Base-by-base conservation (phyloP, 2,888 invertebrate genomes). In the Malthinus seriepunctatus region DNA sequence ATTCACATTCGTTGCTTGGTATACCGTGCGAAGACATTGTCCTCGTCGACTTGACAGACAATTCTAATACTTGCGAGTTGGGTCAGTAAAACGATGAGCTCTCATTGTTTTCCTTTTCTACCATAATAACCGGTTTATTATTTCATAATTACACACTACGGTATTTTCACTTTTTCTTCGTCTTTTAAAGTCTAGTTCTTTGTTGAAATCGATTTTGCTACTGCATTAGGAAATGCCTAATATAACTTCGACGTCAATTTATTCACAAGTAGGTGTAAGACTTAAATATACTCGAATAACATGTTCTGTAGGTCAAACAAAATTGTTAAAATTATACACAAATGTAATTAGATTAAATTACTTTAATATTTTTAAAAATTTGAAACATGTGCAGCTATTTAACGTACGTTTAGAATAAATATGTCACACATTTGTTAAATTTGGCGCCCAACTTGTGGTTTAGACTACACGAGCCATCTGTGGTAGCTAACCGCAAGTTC, bases 71-170 rank as follows among this genome's bases (percentile, higher is more conserved):
- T 46, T 38, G 37, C 37, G 38, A 47, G 51, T 14, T 51, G 47
- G 50, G 49, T 31, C 42, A 57, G 52, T 52, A 52, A 52, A 57
- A 57, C 47, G 52, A 52, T 57, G 52, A 48, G 12, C 45, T 23
- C 23, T 45, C 52, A 57, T 50, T 49, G 31, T 39, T 39, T 32
- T 15, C 37, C 32, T 47, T 42, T 52, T 14, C 11, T 12, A 33
- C 15, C 45, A 31, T 33, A 42, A 34, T 35, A 33, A 52, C 52
- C 52, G 52, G 52, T 52, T 52, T 44, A 14, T 46, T 14, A 12
- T n/a, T 44, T 35, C 14, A 37, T 23, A 42, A 42, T 42, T 23
- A 42, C 14, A 15, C 12, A 15, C 14, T 42, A 42, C 39, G 15
- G 14, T 47, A 42, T 50, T 47, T 46, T 53, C 39, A 23, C 31